phyloP scores from a whole-genome alignment of 2,888 invertebrate genomes.

The Leucoma salicis region DNA sequence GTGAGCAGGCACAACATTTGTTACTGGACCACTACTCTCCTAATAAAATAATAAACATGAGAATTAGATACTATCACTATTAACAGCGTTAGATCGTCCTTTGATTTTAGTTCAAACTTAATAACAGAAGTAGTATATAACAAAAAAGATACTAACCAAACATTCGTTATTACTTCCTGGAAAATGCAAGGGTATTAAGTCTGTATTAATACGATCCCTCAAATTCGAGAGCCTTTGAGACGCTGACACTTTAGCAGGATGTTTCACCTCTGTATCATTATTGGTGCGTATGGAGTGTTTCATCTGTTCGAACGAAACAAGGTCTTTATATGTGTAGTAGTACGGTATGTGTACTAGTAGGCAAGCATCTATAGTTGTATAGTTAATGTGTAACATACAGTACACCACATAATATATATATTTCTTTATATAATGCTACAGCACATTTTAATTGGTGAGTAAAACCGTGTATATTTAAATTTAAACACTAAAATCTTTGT shows the following conservation, averaged over 20 bases:
- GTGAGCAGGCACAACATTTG: constrained; percentile 53
- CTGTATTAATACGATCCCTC: constrained; percentile 61
- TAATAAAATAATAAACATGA: constrained; percentile 20
- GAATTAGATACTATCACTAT: neutral
- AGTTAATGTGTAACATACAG: no score
- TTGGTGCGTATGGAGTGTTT: constrained; percentile 53
- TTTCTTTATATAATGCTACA: no score
- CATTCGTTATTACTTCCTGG: constrained; percentile 62
- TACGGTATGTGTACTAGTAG: no score
- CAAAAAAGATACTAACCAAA: constrained; percentile 40
- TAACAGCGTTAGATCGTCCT: neutral
- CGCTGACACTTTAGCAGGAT: constrained; percentile 65
- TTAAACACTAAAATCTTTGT: no score
- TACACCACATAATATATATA: no score
- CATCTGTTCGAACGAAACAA: constrained; percentile 34
- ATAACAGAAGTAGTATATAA: neutral
- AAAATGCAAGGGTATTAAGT: constrained; percentile 68
- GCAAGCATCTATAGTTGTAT: no score
- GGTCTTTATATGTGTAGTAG: neutral
- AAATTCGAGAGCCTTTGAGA: constrained; percentile 70
- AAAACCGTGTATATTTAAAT: no score
- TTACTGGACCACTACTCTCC: constrained; percentile 57
- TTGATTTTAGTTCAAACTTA: neutral
- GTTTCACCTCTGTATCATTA: constrained; percentile 51
- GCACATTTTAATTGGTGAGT: no score